Percentiles rank a stretch among this genome's conserved stretches.
phyloP scores from a whole-genome alignment of 1,140 invertebrate species.

The Heliothis subflexa region DNA sequence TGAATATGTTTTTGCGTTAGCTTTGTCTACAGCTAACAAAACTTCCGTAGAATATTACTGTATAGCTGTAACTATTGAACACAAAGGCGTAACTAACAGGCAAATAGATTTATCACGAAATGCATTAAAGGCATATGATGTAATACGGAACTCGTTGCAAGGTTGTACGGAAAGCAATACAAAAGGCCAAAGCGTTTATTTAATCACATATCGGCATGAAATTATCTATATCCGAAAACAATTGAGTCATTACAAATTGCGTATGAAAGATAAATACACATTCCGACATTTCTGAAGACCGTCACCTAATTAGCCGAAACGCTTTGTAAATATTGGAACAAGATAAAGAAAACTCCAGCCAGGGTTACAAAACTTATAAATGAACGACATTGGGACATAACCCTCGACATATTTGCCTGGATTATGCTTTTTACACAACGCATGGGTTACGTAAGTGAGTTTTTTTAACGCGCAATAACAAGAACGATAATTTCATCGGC shows the following conservation, averaged over 20 bases:
- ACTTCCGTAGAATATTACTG: conserved; percentile 21
- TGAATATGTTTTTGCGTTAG: not conserved
- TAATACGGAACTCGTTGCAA: conserved; percentile 81
- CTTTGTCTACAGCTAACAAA: conserved; percentile 7
- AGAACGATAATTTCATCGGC: conserved; percentile 79
- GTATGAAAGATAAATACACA: conserved; percentile 11
- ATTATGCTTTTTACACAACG: conserved; percentile 41
- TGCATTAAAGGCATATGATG: conserved; percentile 77
- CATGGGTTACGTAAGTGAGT: conserved; percentile 68
- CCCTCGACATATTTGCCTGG: conserved; percentile 34
- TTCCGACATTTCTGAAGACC: conserved; percentile 25
- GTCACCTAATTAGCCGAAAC: conserved; percentile 42
- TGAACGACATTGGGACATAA: conserved; percentile 38
- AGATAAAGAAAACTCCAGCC: conserved; percentile 26
- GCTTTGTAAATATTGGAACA: conserved; percentile 32
- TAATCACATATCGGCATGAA: conserved; percentile 65
- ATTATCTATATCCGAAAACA: conserved; percentile 29
- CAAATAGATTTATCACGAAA: conserved; percentile 63
- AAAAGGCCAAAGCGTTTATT: conserved; percentile 69
- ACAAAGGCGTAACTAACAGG: conserved; percentile 68
- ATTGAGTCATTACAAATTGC: conserved; percentile 21
- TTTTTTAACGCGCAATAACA: conserved; percentile 81
- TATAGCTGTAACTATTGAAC: conserved; percentile 37
- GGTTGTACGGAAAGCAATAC: conserved; percentile 78
- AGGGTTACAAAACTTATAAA: conserved; percentile 38